A percentile compares a stretch with the other conserved stretches of the same genome.
Conservation (phyloP, 2,888 invertebrate species). For the Kryphioiulus occultus region DNA sequence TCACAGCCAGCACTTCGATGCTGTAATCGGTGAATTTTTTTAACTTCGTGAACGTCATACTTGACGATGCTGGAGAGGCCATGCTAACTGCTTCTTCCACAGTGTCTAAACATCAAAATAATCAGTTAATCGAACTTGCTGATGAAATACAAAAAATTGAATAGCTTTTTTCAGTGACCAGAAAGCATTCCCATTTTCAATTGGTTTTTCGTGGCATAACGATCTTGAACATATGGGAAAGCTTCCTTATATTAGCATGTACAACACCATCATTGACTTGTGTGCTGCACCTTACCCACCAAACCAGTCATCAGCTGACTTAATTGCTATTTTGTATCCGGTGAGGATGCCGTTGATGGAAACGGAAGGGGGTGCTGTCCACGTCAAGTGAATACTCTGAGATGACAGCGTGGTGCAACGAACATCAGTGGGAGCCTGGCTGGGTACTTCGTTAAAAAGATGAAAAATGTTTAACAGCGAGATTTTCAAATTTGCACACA, state of each 20-base stretch:
- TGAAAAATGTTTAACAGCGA: neutral
- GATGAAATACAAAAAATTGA: neutral
- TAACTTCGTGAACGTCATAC: slow-evolving; percentile 74
- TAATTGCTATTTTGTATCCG: slow-evolving; percentile 93
- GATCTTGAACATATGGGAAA: neutral
- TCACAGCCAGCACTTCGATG: slow-evolving; percentile 93
- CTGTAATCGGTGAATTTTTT: slow-evolving; percentile 97
- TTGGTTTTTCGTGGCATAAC: neutral
- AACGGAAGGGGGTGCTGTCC: slow-evolving; percentile 91
- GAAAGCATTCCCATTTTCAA: slow-evolving; percentile 17
- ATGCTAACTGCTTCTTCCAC: neutral
- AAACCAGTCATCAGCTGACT: slow-evolving; percentile 90
- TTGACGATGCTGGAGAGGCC: slow-evolving; percentile 47
- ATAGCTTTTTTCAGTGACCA: neutral
- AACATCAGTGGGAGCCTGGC: slow-evolving; percentile 68
- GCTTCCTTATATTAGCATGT: slow-evolving; percentile 8
- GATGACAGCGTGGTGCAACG: slow-evolving; percentile 92
- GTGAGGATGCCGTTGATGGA: slow-evolving; percentile 94
- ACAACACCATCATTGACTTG: slow-evolving; percentile 47
- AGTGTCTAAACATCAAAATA: slow-evolving; percentile 42
- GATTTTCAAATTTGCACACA: too few relatives aligned
- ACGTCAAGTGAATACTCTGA: slow-evolving; percentile 91
- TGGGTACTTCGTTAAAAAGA: slow-evolving; percentile 50
- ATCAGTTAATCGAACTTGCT: neutral
- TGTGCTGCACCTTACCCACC: slow-evolving; percentile 69